Base-by-base conservation (phyloP, 2,113 vertebrate species). In the Alexandromys fortis region DNA sequence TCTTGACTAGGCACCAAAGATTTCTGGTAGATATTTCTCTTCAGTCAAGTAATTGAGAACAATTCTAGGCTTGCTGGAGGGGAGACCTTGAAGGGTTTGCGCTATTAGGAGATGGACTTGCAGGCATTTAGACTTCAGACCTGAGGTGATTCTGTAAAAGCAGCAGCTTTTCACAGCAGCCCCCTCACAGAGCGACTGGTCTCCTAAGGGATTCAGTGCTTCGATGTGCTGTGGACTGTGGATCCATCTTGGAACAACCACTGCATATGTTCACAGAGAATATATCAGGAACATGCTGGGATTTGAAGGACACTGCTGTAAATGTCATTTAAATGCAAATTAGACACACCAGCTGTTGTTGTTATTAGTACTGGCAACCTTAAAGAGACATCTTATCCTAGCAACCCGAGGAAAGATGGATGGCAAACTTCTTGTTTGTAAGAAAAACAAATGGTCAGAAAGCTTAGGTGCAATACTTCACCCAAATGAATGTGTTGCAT, bases 251-350 rank as follows among this genome's bases (percentile, higher is more conserved):
- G 61, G 0, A 52, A 4, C 33, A 42, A 81, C 76, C 19, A 82
- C 12, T 73, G 67, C 22, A 13, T 70, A 42, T 88, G 30, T 90
- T 49, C 63, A 16, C 21, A 67, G 86, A 52, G 65, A 90, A 90
- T 81, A 24, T 16, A 52, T 94, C 58, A 94, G 61, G n/a, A 88
- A 14, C 72, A 89, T 96, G 81, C 81, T 85, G 65, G 77, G 63
- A 90, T 73, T 85, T 94, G 85, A 96, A 97, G 93, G 86, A 77
- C 94, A 67, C n/a, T 72, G 70, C 28, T 94, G 58, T 95, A 89
- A 96, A 76, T 94, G 49, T 91, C 89, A 97, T 95, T 96, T 94
- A 96, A 94, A 95, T 95, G 95, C 75, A 94, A 97, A 96, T 95
- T 94, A 92, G 76, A 93, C 19, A 91, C 78, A 93, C 61, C 93